Conservation (phyloP, 2,888 invertebrate species). For the Callinectes sapidus region DNA sequence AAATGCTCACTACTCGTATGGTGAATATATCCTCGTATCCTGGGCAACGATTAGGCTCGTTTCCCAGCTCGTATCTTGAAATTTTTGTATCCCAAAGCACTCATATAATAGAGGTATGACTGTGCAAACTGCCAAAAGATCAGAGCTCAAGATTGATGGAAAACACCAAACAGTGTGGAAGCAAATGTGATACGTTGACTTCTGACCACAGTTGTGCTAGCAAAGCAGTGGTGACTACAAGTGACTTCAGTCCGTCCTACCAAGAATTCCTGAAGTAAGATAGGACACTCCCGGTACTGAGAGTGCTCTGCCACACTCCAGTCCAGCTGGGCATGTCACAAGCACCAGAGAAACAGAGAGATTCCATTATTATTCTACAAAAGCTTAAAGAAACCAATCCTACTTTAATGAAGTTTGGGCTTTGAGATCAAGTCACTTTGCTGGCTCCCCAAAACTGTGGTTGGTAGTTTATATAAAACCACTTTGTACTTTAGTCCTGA, state of each 20-base stretch:
- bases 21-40: too few species aligned
- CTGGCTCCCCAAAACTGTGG: not conserved
- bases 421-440: not conserved
- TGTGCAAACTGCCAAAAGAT: too few species aligned
- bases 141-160: not conserved
- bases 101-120: too few species aligned
- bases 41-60: too few species aligned
- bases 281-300: slow-evolving; percentile 38
- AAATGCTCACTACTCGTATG: too few species aligned
- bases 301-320: slow-evolving; percentile 46
- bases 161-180: not conserved
- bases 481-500: not conserved
- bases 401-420: not conserved
- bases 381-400: not conserved
- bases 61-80: too few species aligned
- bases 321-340: slow-evolving; percentile 30
- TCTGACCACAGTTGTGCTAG: not conserved
- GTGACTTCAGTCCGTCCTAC: slow-evolving; percentile 47
- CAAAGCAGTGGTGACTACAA: not conserved
- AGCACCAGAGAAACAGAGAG: not conserved
- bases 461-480: not conserved
- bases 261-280: slow-evolving; percentile 60
- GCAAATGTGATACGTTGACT: not conserved
- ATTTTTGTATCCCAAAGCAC: too few species aligned
- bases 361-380: not conserved